Evolutionary conservation across 2,113 vertebrate genomes (phyloP), one percentile per base, ranked within the genome.

Genomic region (Scytalopus superciliaris): DNA sequence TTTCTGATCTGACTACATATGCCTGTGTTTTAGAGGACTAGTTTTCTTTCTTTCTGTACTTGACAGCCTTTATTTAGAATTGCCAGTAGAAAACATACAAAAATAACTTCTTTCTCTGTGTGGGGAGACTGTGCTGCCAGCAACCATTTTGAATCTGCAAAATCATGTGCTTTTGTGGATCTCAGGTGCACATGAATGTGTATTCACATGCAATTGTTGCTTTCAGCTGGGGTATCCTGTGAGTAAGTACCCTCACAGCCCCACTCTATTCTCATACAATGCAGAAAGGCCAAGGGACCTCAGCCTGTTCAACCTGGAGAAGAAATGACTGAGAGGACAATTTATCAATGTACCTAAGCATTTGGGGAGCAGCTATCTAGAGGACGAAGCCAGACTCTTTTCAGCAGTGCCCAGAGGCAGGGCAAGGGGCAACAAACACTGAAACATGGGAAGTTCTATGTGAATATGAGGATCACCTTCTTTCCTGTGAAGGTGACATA

Each of bases 121-220:
- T 18, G 70, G n/a, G 31, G 23, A 60, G 69, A 56, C 24, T 30
- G 19, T 68, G 17, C 3, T 62, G 25, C 4, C 18, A 56, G 23
- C 17, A 39, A 7, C 12, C 8, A 19, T 55, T 74, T 39, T 14
- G 25, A 68, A 39, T 80, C 14, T 12, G 63, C 17, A 63, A n/a
- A 68, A 44, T 25, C 12, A 16, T 27, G 9, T 15, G 11, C 31
- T 44, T 80, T 68, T 68, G 25, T n/a, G 47, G 47, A 60, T 60
- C 12, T 66, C 7, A 45, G 14, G 55, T 37, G 7, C 12, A 81
- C 5, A 9, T 0, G 1, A 14, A 1, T 24, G 5, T 64, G 4
- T 70, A 4, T 33, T 84, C 16, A 47, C 17, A 12, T 53, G n/a
- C 33, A 57, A 13, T 50, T 47, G 14, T 50, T 73, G 22, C 14